These are phyloP conservation scores for Sarotherodon lohbergeri DNA, from an alignment of 2,113 vertebrate species.

Conservation along the genomic window DNA sequence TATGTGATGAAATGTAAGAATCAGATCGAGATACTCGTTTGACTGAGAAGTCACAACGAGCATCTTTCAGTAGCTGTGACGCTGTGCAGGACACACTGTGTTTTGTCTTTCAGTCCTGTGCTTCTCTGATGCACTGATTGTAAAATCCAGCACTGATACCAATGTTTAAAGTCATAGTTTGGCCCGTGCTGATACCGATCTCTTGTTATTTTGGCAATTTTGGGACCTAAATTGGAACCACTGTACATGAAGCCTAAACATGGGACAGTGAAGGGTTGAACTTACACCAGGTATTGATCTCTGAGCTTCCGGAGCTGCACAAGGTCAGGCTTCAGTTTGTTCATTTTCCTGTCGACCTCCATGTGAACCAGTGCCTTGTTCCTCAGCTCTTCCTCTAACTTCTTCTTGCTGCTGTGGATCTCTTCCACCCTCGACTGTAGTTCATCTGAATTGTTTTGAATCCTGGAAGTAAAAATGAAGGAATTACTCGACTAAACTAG, in stretches of 20 bases:
- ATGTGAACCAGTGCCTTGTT: constrained; percentile 87
- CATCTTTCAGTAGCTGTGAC: neutral
- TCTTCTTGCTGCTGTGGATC: constrained; percentile 89
- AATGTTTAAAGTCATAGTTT: neutral
- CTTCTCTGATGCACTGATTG: neutral
- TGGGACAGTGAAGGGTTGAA: neutral
- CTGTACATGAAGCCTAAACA: neutral
- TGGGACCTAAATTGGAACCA: neutral
- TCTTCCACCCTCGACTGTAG: constrained; percentile 93
- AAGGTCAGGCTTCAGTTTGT: constrained; percentile 92
- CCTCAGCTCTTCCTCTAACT: constrained; percentile 91
- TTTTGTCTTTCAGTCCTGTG: neutral
- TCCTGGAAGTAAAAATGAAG: constrained; percentile 50
- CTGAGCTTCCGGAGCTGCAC: constrained; percentile 93
- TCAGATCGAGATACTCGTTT: neutral
- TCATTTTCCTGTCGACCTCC: constrained; percentile 92
- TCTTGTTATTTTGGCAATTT: neutral
- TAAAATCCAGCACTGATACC: neutral
- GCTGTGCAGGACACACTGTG: neutral
- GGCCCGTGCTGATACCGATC: neutral
- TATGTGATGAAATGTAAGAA: neutral
- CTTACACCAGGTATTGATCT: constrained; percentile 96
- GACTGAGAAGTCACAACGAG: neutral
- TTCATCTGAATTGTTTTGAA: constrained; percentile 92
- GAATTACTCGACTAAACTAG: neutral